Conservation (phyloP, 2,888 invertebrate species). For the Eledone cirrhosa region DNA sequence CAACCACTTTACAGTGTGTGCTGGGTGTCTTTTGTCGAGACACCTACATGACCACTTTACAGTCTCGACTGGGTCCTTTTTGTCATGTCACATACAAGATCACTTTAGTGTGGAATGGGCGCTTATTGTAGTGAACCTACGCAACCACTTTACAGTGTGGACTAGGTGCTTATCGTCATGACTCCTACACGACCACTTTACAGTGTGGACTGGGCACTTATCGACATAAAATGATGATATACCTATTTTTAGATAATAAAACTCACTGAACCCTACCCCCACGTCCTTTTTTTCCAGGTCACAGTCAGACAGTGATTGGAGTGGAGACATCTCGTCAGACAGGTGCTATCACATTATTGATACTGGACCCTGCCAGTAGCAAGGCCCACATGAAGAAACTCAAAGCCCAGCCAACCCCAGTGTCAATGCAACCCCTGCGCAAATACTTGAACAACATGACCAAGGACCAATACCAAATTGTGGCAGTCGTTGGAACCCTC, state of each 20-base stretch:
- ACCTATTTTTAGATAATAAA: not conserved
- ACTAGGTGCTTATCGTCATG: too few relatives aligned
- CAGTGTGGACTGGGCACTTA: too few relatives aligned
- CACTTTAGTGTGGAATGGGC: too few relatives aligned
- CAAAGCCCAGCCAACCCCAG: slow-evolving; percentile 71
- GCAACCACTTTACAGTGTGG: too few relatives aligned
- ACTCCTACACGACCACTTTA: too few relatives aligned
- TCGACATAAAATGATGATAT: too few relatives aligned
- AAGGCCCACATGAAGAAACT: slow-evolving; percentile 81
- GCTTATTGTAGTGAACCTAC: too few relatives aligned
- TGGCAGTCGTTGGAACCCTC: slow-evolving; percentile 80
- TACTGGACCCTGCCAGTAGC: slow-evolving; percentile 80
- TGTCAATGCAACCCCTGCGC: slow-evolving; percentile 75
- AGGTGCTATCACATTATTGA: slow-evolving; percentile 75
- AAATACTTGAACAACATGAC: slow-evolving; percentile 70
- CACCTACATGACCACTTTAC: too few relatives aligned
- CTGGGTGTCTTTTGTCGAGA: too few relatives aligned
- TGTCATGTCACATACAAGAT: too few relatives aligned
- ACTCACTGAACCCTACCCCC: not conserved
- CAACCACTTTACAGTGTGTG: too few relatives aligned
- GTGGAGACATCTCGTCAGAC: slow-evolving; percentile 78
- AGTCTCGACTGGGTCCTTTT: too few relatives aligned
- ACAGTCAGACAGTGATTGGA: slow-evolving; percentile 89
- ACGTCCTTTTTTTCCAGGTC: slow-evolving; percentile 63
- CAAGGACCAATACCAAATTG: slow-evolving; percentile 85